phyloP scores from a whole-genome alignment of 1,140 invertebrate genomes.

The Eueides isabella region DNA sequence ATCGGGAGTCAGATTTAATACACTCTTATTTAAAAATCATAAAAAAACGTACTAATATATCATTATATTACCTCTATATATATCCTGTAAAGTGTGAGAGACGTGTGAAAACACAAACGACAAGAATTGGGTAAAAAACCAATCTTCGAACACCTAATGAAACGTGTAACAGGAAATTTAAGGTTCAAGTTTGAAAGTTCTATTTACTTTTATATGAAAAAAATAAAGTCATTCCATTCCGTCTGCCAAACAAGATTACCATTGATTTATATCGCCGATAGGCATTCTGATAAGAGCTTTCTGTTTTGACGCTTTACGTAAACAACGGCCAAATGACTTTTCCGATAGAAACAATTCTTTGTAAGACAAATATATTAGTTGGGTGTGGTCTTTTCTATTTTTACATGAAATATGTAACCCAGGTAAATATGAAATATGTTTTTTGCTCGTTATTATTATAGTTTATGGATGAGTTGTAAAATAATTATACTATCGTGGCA shows the following conservation, averaged over 20 bases:
- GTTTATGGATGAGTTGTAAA: too few species aligned
- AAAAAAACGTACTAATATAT: too few species aligned
- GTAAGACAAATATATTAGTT: constrained; percentile 34
- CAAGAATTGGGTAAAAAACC: background rate
- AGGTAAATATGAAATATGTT: background rate
- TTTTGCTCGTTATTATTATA: background rate
- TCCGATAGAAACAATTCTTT: constrained; percentile 38
- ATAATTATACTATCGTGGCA: too few species aligned
- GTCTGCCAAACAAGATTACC: constrained; percentile 59
- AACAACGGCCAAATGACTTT: constrained; percentile 54
- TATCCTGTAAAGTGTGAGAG: background rate
- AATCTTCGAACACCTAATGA: background rate
- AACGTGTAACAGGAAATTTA: background rate
- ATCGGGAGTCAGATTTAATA: too few species aligned
- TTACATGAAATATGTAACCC: background rate
- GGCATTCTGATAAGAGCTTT: constrained; percentile 60
- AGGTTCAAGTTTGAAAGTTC: constrained; percentile 1
- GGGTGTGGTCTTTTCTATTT: constrained; percentile 16
- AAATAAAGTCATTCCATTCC: constrained; percentile 53
- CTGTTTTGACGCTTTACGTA: constrained; percentile 52
- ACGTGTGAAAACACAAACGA: background rate
- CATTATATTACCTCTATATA: too few species aligned
- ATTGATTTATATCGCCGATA: constrained; percentile 60
- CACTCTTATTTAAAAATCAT: too few species aligned
- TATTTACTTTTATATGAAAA: constrained; percentile 24